These are phyloP conservation scores for Machimus rusticus DNA, from an alignment of 2,888 invertebrate genomes.

Conservation along the genomic window DNA sequence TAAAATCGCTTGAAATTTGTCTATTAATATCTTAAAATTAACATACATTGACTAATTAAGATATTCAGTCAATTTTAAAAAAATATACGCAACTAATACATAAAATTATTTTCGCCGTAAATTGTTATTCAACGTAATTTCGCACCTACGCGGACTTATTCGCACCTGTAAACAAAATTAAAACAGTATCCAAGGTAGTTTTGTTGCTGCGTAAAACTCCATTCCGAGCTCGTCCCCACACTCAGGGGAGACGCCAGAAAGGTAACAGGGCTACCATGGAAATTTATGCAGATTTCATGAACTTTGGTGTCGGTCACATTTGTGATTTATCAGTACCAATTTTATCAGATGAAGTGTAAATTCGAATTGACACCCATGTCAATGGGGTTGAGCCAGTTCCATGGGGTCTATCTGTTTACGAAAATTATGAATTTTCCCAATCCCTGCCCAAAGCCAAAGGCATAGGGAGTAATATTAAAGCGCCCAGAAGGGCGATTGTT, in stretches of 20 bases:
- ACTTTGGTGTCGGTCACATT: background rate
- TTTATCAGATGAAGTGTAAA: conserved; percentile 10
- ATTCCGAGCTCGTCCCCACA: background rate
- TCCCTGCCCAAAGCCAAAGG: background rate
- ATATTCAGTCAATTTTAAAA: background rate
- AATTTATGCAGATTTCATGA: conserved; percentile 12
- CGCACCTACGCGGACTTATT: background rate
- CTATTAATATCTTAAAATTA: background rate
- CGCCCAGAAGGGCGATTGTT: background rate
- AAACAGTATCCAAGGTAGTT: conserved; percentile 13
- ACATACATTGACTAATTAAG: background rate
- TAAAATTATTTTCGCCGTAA: background rate
- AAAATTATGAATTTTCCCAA: conserved; percentile 1
- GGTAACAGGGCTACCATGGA: background rate
- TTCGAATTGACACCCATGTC: conserved; percentile 6
- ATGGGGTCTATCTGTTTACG: background rate
- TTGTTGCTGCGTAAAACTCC: background rate
- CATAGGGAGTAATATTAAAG: background rate
- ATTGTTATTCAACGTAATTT: background rate
- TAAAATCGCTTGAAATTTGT: background rate
- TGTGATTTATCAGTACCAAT: conserved; percentile 15
- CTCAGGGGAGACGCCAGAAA: background rate
- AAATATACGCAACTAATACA: background rate
- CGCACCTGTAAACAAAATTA: background rate
- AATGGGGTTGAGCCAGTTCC: background rate